Conservation (phyloP, 2,888 invertebrate genomes). For the Amiota minor region DNA sequence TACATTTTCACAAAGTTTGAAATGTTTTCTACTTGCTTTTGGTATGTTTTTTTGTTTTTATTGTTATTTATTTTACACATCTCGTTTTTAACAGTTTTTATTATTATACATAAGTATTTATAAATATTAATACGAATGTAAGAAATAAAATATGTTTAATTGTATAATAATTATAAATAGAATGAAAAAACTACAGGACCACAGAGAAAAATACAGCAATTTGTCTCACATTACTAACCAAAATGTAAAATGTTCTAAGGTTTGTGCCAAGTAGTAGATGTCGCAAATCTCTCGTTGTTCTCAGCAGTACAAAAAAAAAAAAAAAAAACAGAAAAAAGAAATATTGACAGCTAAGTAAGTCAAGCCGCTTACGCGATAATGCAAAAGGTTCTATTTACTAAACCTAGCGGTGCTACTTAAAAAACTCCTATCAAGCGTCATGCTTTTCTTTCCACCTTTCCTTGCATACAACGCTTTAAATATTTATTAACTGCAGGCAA, state of each 20-base stretch:
- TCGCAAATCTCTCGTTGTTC: background rate
- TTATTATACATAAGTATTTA: too few relatives aligned
- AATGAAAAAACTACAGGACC: too few relatives aligned
- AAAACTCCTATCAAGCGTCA: background rate
- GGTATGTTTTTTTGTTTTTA: too few relatives aligned
- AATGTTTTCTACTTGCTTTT: background rate
- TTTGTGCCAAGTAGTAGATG: too few relatives aligned
- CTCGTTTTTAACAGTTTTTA: too few relatives aligned
- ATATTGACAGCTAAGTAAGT: constrained; percentile 4
- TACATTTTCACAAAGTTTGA: background rate
- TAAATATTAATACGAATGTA: too few relatives aligned
- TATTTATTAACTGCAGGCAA: constrained; percentile 24
- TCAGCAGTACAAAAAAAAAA: background rate
- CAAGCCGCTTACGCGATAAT: constrained; percentile 67
- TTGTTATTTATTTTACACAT: too few relatives aligned
- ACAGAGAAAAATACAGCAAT: too few relatives aligned
- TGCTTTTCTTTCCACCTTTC: background rate
- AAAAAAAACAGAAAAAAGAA: background rate
- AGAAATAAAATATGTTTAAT: too few relatives aligned
- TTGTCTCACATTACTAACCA: too few relatives aligned
- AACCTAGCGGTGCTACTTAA: background rate
- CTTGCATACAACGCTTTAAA: background rate
- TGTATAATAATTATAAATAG: too few relatives aligned
- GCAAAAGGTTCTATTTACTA: constrained; percentile 49
- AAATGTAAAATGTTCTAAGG: too few relatives aligned